Conservation (phyloP, 1,140 invertebrate species). For the Macrotrachela quadricornifera region DNA sequence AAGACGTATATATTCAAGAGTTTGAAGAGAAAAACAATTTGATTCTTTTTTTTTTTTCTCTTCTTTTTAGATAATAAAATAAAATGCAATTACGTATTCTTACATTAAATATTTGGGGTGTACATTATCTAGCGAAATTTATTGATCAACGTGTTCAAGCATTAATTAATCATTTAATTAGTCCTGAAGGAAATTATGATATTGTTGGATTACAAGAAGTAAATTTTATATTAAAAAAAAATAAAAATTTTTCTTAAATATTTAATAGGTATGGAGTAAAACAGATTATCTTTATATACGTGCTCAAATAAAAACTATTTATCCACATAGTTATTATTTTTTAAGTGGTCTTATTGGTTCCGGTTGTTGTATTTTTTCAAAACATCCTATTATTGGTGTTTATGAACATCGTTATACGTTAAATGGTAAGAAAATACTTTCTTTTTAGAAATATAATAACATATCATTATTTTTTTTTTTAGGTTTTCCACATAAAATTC, state of each 20-base stretch:
- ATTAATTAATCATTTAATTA: not conserved
- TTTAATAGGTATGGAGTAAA: no score
- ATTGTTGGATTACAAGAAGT: slow-evolving; percentile 9
- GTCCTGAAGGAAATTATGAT: not conserved
- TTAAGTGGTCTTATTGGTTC: slow-evolving; percentile 4
- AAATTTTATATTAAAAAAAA: not conserved
- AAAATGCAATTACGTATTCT: no score
- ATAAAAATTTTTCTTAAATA: not conserved
- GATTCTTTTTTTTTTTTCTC: no score
- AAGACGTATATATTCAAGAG: no score
- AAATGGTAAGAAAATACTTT: not conserved
- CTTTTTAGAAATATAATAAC: no score
- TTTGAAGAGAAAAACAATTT: no score
- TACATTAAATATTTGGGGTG: no score
- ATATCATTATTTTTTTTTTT: no score
- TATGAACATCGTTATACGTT: slow-evolving; percentile 3
- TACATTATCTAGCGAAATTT: no score
- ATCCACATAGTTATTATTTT: not conserved
- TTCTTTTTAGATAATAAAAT: no score
- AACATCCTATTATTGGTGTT: not conserved
- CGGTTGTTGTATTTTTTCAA: slow-evolving; percentile 7
- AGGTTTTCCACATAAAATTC: slow-evolving; percentile 2
- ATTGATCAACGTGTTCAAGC: not conserved
- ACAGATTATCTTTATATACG: not conserved
- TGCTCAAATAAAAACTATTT: not conserved